Evolutionary conservation across 2,888 invertebrate species (phyloP), one percentile per base, ranked within the genome.

Genomic region (Keiferia lycopersicella): DNA sequence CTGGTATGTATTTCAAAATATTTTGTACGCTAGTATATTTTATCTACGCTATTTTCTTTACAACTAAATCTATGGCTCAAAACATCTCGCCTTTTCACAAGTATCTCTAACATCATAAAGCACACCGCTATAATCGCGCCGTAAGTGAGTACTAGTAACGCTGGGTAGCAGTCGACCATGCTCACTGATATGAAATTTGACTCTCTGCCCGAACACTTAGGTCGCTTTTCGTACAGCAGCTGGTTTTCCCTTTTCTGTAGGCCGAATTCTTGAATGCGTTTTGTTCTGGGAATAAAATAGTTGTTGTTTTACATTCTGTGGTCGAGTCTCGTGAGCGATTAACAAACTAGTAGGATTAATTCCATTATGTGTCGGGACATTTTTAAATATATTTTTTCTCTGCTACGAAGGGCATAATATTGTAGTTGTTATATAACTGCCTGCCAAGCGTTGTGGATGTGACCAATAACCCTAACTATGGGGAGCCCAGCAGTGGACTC

Each of bases 181-280:
- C 94, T 93, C 45, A 95, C 95, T 39, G 94, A 95, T 16, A 95
- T 88, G 74, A 95, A 95, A 68, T 86, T 91, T 0, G 92, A 92
- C 45, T 85, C 87, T 70, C 94, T 94, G 7, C 93, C 93, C 0
- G 87, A 82, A 71, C 95, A 95, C 67, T 86, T 86, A 0, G 95
- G 95, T 71, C 93, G 93, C 66, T 92, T 93, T 30, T 94, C 93
- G 75, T 95, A 95, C 34, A 95, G 82, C 58, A 93, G 82, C 57
- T 78, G 74, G 86, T 93, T 88, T 69, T 94, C 94, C 14, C 95
- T 87, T 48, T 85, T 83, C 71, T 95, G 94, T 1, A 95, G 75
- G 0, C 95, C 91, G 41, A 88, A 87, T 70, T 91, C 91, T 74
- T 86, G 88, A 30, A 91, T 84, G 12, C 91, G 86, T 71, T 88